Base-by-base conservation (phyloP, 2,113 vertebrate species). In the Oreochromis niloticus region DNA sequence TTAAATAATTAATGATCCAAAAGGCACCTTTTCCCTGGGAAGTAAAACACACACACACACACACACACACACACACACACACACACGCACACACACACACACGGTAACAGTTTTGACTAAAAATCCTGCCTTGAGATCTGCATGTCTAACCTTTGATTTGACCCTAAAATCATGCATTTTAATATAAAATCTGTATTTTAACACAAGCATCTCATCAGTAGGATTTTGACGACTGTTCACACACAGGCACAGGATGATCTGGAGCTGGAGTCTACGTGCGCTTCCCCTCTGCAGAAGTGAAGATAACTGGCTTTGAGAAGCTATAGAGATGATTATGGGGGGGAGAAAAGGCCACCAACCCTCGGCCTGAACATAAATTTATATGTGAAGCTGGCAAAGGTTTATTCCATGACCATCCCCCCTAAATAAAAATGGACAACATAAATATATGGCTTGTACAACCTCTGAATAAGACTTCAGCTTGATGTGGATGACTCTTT, bases 371-470 rank as follows among this genome's bases (percentile, higher is more conserved):
- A 93, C 78, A 88, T 22, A 86, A 89, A 86, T 73, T 16, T 2
- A 66, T 78, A 59, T 71, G 81, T 61, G 46, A 59, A 71, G 59
- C 87, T 57, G 56, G 84, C 24, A 79, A 73, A 83, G 24, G 22
- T 82, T 78, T 50, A 68, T 61, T 88, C 50, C 19, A 46, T 81
- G 85, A 84, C 55, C 63, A 84, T 63, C 22, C 34, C 55, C 41
- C 24, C 24, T 7, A 34, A 32, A 81, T 39, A 43, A 59, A 80
- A 39, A 52, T 55, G 12, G 41, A 48, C 12, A 93, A 94, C 82
- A 88, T 12, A 88, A 89, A 83, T 7, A 86, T 90, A 94, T 96
- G 95, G 87, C 93, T 95, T 95, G 85, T 75, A 84, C 43, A 81
- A 85, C 32, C 79, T 87, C 82, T 78, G 89, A 85, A 83, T 5